phyloP scores from a whole-genome alignment of 2,888 invertebrate genomes.

The Pristionchus entomophagus region DNA sequence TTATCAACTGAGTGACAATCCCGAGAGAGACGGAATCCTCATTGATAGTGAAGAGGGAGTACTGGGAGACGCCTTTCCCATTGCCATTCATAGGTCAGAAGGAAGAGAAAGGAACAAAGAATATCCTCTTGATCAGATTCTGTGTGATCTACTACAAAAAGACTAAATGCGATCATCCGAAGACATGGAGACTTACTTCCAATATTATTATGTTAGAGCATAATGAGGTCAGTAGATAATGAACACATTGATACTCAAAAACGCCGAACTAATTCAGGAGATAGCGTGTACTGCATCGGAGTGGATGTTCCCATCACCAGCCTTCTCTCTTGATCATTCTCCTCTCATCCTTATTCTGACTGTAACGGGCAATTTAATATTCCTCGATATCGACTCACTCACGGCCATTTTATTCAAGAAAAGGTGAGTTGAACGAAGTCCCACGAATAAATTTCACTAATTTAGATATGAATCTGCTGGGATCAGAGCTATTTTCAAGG shows the following conservation, averaged over 20 bases:
- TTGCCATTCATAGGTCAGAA: neutral
- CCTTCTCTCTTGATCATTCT: neutral
- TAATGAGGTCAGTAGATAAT: neutral
- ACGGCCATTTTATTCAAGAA: neutral
- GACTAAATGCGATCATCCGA: neutral
- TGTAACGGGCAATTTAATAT: neutral
- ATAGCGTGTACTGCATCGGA: neutral
- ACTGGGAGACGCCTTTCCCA: neutral
- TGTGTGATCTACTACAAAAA: slow-evolving; percentile 19
- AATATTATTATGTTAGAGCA: neutral
- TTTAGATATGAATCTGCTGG: neutral
- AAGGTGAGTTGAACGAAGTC: neutral
- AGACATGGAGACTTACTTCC: neutral
- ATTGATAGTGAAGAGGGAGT: neutral
- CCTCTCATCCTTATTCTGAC: slow-evolving; percentile 7
- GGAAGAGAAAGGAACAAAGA: neutral
- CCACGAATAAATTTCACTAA: neutral
- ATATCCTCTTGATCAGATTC: neutral
- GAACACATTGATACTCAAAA: neutral
- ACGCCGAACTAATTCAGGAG: neutral
- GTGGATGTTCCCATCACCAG: neutral
- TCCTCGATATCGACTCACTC: neutral
- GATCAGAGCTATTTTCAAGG: neutral
- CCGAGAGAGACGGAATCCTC: neutral
- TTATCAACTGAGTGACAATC: neutral